Conservation (phyloP, 2,113 vertebrate genomes). For the Porphyrio hochstetteri region DNA sequence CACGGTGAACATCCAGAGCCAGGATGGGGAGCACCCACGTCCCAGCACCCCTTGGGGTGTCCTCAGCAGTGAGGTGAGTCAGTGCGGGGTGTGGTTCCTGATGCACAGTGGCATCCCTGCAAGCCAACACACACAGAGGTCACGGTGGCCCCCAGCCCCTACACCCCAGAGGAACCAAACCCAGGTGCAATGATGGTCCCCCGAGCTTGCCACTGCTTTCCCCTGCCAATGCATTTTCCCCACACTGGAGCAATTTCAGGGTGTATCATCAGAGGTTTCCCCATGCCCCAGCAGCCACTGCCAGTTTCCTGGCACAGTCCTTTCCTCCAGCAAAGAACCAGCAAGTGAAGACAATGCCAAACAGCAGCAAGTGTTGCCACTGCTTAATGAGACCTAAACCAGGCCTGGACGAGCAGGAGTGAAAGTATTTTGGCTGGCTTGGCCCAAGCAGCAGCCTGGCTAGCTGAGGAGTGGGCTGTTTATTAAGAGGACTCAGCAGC, state of each 20-base stretch:
- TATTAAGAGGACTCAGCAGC: not conserved
- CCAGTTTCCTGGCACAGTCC: rapidly evolving
- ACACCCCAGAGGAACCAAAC: not conserved
- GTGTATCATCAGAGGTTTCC: not conserved
- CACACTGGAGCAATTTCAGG: not conserved
- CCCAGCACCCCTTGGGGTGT: rapidly evolving
- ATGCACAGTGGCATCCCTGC: not conserved
- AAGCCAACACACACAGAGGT: not conserved
- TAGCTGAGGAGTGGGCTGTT: not conserved
- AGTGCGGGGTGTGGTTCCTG: not conserved
- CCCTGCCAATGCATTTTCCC: not conserved
- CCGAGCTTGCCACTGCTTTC: rapidly evolving
- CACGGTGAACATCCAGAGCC: not conserved
- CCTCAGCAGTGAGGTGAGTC: not conserved
- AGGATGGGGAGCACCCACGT: not conserved
- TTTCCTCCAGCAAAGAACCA: not conserved
- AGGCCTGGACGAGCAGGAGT: not conserved
- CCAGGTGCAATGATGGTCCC: rapidly evolving
- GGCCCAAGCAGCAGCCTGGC: not conserved
- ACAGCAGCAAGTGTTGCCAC: not conserved
- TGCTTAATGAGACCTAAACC: not conserved
- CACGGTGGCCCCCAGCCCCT: not conserved
- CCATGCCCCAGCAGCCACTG: rapidly evolving
- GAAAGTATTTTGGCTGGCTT: not conserved
- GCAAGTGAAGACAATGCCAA: not conserved